Percentiles rank a stretch among this genome's conserved stretches.
Conservation (phyloP, 37 sponge, comb jelly and placozoan genomes). For the Cliona cf. orientalis region DNA sequence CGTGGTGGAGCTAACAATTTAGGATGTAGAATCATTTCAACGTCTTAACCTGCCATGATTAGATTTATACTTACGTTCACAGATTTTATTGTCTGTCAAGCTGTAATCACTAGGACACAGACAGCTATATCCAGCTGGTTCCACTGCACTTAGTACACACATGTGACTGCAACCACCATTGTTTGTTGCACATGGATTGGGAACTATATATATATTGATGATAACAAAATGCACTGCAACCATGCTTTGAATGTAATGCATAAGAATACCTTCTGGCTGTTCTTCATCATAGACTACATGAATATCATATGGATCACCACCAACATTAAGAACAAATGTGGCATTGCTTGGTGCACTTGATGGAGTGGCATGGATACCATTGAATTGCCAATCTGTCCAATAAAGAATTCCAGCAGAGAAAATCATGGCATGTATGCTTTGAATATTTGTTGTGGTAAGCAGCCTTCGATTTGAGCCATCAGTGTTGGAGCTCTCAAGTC, state of each 20-base stretch:
- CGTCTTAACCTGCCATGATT: neutral
- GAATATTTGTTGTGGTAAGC: neutral
- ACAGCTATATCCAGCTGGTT: slow-evolving; percentile 33
- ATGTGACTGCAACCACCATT: slow-evolving; percentile 80
- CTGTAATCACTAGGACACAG: slow-evolving; percentile 34
- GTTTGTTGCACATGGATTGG: slow-evolving; percentile 54
- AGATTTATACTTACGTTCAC: too few relatives aligned
- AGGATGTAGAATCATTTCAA: too few relatives aligned
- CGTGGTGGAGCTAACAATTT: slow-evolving; percentile 12
- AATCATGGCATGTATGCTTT: slow-evolving; percentile 52
- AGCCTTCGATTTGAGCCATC: slow-evolving; percentile 27
- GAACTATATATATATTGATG: too few relatives aligned
- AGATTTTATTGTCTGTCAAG: neutral
- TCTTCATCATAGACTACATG: neutral
- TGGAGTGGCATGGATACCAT: slow-evolving; percentile 11
- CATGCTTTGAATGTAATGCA: neutral
- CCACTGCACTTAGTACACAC: slow-evolving; percentile 39
- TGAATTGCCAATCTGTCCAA: slow-evolving; percentile 68
- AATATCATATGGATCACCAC: slow-evolving; percentile 21
- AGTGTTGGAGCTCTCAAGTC: slow-evolving; percentile 35
- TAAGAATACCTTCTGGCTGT: slow-evolving; percentile 6
- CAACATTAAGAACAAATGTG: neutral
- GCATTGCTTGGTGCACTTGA: neutral
- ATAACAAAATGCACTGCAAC: neutral
- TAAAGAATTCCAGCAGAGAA: slow-evolving; percentile 49